Conservation (phyloP, 2,113 vertebrate genomes). For the Lamprologus tigripictilis region DNA sequence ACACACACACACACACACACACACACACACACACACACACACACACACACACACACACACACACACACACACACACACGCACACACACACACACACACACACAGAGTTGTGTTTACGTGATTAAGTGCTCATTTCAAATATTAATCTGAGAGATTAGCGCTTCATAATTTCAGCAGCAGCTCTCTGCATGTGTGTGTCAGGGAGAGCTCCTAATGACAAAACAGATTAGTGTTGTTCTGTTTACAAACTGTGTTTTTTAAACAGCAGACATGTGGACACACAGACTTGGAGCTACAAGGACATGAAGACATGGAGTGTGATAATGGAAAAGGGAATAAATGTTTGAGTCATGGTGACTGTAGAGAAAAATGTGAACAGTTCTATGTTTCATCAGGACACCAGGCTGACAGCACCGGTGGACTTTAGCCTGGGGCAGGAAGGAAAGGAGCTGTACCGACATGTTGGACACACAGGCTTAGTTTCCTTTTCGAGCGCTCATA, state of each 20-base stretch:
- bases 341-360: background rate
- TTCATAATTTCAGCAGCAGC: constrained; percentile 14
- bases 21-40: accelerated
- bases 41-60: accelerated
- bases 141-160: constrained; percentile 59
- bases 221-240: background rate
- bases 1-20: accelerated
- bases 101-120: constrained; percentile 40
- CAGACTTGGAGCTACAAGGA: background rate
- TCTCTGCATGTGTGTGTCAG: background rate
- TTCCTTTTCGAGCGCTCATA: background rate
- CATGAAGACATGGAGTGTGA: background rate
- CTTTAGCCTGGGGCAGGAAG: background rate
- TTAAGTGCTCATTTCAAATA: constrained; percentile 54
- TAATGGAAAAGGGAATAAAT: background rate
- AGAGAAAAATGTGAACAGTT: background rate
- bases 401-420: background rate
- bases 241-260: background rate
- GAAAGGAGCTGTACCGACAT: constrained; percentile 12
- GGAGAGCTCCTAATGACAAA: background rate
- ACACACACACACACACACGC: accelerated
- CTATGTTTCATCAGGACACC: background rate
- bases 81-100: background rate
- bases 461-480: background rate
- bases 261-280: background rate